Evolutionary conservation across 2,888 invertebrate species (phyloP), one percentile per base, ranked within the genome.

Genomic region (Parnassius glacialis): DNA sequence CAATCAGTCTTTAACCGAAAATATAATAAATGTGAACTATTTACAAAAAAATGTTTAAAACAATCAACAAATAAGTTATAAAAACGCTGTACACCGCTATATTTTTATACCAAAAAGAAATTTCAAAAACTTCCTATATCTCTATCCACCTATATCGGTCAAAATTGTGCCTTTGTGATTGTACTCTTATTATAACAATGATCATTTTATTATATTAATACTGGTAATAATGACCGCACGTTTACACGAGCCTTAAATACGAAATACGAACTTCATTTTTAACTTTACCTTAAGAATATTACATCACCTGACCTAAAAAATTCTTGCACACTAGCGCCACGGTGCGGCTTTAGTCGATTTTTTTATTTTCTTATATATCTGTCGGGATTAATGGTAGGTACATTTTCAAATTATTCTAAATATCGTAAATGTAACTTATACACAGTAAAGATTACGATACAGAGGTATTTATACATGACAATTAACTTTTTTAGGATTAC

Each of bases 1-100:
- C 83, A 81, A 89, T 90, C 90, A 90, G 90, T 90, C 90, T 90
- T 89, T 80, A 89, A 90, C 84, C 80, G 62, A 87, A 89, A 88
- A 85, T 79, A 82, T 71, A 80, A 78, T 68, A 74, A 75, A 70
- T 77, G 75, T 72, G 70, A 68, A 71, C 71, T 57, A 60, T 63
- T 53, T 59, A 64, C 64, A 63, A 55, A 62, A 43, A 10, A 43
- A 52, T 48, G 12, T 67, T 70, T 72, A 66, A 67, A 72, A 73
- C 75, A 76, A 72, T 76, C 75, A 84, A 85, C 77, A 74, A 83
- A 82, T 78, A 83, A 83, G 71, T 82, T 76, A 81, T 75, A 73
- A 73, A 74, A 61, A 62, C 58, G 10, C 57, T 75, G 70, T 80
- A 65, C 76, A 73, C 64, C 42, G 65, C 41, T 65, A 67, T 70